Percentiles rank a stretch among this genome's conserved stretches.
phyloP scores from a whole-genome alignment of 1,140 invertebrate species.

The Mizuhopecten yessoensis region DNA sequence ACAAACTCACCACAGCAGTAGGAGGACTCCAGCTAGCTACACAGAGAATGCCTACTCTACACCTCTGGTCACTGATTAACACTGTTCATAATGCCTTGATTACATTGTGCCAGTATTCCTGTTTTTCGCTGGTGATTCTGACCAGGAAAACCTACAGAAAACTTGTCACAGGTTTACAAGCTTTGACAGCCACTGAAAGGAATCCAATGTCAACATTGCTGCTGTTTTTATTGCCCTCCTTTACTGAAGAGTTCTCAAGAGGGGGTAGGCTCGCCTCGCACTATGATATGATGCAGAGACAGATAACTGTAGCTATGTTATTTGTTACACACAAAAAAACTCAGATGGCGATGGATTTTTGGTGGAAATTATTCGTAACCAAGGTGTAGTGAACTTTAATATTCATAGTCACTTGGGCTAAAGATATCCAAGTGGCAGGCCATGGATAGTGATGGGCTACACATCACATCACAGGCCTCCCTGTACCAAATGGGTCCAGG shows the following conservation, averaged over 20 bases:
- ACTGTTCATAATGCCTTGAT: background rate
- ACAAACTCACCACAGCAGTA: background rate
- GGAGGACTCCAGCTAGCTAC: background rate
- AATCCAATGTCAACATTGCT: constrained; percentile 32
- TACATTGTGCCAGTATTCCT: background rate
- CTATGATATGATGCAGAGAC: constrained; percentile 5
- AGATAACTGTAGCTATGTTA: background rate
- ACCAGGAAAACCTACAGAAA: constrained; percentile 5
- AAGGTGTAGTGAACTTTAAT: constrained; percentile 14
- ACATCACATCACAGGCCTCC: background rate
- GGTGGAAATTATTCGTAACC: background rate
- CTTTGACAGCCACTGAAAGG: constrained; percentile 17
- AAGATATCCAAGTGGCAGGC: background rate
- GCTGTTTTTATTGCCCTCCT: constrained; percentile 21
- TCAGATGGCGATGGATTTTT: constrained; percentile 7
- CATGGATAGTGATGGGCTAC: no score
- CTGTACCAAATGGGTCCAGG: background rate
- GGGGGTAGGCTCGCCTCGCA: background rate
- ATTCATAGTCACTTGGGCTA: background rate
- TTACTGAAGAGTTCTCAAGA: constrained; percentile 30
- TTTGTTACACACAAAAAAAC: background rate
- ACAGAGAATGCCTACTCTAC: background rate
- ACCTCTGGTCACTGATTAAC: background rate
- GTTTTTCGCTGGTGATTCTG: background rate
- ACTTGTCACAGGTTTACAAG: background rate